phyloP scores from a whole-genome alignment of 2,797 vertebrate genomes.

The Poeciliopsis paucimaculata region DNA sequence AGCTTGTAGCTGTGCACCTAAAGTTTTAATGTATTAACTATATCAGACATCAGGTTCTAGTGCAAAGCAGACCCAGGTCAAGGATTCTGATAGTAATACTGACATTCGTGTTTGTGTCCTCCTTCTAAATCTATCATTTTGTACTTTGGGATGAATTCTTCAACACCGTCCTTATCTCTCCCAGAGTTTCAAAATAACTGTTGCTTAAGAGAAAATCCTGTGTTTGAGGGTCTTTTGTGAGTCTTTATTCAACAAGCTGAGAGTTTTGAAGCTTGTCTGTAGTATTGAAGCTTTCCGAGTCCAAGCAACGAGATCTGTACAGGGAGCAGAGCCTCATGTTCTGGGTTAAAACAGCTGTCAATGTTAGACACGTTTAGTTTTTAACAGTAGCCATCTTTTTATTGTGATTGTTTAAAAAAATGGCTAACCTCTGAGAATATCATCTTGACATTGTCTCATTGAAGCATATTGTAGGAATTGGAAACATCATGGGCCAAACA shows the following conservation, averaged over 20 bases:
- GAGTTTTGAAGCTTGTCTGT: not conserved
- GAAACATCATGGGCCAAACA: not conserved
- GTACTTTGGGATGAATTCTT: not conserved
- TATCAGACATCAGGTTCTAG: not conserved
- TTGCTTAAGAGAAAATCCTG: not conserved
- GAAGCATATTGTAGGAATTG: not conserved
- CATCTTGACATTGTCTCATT: not conserved
- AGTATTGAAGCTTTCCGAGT: not conserved
- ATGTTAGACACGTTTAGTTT: not conserved
- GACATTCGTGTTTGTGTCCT: not conserved
- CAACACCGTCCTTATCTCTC: not conserved
- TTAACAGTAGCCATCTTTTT: not conserved
- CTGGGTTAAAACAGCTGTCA: not conserved
- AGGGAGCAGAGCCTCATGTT: not conserved
- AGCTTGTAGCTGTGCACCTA: not conserved
- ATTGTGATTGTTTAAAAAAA: not conserved
- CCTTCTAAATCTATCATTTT: not conserved
- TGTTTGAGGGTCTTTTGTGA: not conserved
- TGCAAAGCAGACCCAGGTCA: not conserved
- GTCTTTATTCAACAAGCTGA: not conserved
- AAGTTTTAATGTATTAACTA: not conserved
- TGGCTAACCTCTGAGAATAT: not conserved
- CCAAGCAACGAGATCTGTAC: not conserved
- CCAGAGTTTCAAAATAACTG: not conserved
- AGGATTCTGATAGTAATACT: not conserved